Conservation (phyloP, 2,797 vertebrate species). For the Yasuhikotakia modesta region DNA sequence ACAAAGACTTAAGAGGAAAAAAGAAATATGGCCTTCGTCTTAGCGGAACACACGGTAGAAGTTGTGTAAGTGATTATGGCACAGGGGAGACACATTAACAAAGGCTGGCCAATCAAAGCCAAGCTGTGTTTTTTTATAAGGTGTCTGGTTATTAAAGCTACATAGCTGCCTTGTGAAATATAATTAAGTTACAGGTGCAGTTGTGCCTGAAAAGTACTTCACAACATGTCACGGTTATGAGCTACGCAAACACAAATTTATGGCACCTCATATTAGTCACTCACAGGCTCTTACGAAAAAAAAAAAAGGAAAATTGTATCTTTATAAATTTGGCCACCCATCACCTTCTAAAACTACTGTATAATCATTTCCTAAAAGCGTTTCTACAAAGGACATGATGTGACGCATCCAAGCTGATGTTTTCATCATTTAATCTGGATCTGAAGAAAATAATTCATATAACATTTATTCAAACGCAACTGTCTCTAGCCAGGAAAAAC, state of each 20-base stretch:
- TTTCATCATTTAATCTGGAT: conserved; percentile 46
- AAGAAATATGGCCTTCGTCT: conserved; percentile 2
- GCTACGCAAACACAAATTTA: conserved; percentile 40
- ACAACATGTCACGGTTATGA: conserved; percentile 12
- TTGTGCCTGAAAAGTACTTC: conserved; percentile 20
- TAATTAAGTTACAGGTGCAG: conserved; percentile 51
- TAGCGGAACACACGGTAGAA: not conserved
- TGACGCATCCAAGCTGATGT: conserved; percentile 35
- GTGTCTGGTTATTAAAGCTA: conserved; percentile 55
- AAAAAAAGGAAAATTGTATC: not conserved
- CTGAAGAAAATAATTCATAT: conserved; percentile 55
- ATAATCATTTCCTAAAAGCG: not conserved
- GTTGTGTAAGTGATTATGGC: conserved; percentile 39
- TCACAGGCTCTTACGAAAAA: not conserved
- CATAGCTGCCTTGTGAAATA: conserved; percentile 32
- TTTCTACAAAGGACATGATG: conserved; percentile 68
- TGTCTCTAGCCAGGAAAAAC: conserved; percentile 37
- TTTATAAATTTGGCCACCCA: no score
- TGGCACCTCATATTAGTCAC: not conserved
- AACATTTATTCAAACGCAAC: conserved; percentile 41
- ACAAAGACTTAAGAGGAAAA: conserved; percentile 28
- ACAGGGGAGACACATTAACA: conserved; percentile 32
- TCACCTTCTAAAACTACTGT: not conserved
- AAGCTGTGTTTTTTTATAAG: conserved; percentile 52
- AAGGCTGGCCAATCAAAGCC: conserved; percentile 22